These are phyloP conservation scores for Apotomis turbidana DNA, from an alignment of 2,888 invertebrate species.

Conservation along the genomic window DNA sequence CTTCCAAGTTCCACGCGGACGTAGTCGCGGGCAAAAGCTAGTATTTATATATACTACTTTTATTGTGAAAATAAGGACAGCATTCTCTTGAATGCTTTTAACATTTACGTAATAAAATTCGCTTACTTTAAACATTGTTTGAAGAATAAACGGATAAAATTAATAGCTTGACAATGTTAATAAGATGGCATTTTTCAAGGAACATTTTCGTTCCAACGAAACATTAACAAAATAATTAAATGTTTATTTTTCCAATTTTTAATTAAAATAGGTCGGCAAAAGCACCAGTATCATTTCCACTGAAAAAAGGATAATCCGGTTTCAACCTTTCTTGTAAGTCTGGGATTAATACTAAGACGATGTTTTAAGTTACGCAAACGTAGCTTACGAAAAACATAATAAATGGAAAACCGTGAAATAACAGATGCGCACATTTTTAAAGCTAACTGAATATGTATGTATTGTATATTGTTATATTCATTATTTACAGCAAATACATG, in stretches of 20 bases:
- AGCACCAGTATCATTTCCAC: conserved; percentile 22
- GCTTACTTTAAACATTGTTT: too few relatives aligned
- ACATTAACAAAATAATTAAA: conserved; percentile 11
- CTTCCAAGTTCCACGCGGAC: too few relatives aligned
- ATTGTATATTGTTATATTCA: too few relatives aligned
- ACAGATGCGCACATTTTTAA: conserved; percentile 1
- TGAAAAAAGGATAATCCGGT: conserved; percentile 32
- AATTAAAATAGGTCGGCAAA: conserved; percentile 30
- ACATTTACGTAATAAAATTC: too few relatives aligned
- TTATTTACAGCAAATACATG: too few relatives aligned
- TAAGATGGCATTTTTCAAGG: not conserved
- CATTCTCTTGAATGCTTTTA: too few relatives aligned
- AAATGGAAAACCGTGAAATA: conserved; percentile 11
- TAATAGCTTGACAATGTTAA: conserved; percentile 10
- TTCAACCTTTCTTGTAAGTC: conserved; percentile 34
- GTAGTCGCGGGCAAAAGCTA: too few relatives aligned
- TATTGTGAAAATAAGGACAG: too few relatives aligned
- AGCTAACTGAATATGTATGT: not conserved
- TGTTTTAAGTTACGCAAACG: conserved; percentile 29
- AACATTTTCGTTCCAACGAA: not conserved
- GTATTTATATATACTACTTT: too few relatives aligned
- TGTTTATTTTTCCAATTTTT: conserved; percentile 20
- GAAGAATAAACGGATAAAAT: not conserved
- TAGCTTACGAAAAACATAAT: conserved; percentile 20
- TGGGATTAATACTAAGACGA: conserved; percentile 30